Evolutionary conservation across 2,113 vertebrate species (phyloP).

Genomic region (Psophia crepitans): DNA sequence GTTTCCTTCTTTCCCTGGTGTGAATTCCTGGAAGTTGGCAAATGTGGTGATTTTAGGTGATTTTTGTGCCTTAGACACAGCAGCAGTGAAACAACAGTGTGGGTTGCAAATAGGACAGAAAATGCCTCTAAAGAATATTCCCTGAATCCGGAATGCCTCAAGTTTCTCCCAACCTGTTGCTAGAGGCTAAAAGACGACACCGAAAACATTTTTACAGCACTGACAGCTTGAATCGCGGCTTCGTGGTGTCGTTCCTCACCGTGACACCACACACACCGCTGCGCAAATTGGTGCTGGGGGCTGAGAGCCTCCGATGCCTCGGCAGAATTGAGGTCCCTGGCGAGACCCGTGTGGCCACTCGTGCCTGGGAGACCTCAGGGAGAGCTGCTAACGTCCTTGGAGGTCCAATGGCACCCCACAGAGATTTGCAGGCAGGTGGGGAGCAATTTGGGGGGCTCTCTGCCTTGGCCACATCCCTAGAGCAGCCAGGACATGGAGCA

Average conservation of each 20-base stretch:
- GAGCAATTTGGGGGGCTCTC: neutral
- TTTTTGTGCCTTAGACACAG: neutral
- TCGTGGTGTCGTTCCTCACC: neutral
- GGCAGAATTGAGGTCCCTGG: rapidly evolving
- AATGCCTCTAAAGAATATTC: neutral
- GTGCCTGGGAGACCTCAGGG: neutral
- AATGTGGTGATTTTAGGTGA: neutral
- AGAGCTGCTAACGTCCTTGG: rapidly evolving
- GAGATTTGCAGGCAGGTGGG: neutral
- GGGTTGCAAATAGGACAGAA: neutral
- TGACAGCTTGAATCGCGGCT: rapidly evolving
- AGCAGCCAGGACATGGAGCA: neutral
- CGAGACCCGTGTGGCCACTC: rapidly evolving
- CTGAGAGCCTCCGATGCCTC: neutral
- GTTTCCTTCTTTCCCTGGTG: neutral
- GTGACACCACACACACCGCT: rapidly evolving
- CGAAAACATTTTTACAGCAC: neutral
- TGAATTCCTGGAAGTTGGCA: neutral
- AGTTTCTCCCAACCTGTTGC: neutral
- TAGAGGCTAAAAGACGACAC: neutral
- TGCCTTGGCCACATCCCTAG: neutral
- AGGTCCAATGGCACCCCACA: neutral
- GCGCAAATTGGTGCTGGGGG: neutral
- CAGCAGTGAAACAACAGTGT: neutral
- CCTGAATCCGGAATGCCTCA: neutral